Conservation (phyloP, 1,140 invertebrate species). For the Musca domestica region DNA sequence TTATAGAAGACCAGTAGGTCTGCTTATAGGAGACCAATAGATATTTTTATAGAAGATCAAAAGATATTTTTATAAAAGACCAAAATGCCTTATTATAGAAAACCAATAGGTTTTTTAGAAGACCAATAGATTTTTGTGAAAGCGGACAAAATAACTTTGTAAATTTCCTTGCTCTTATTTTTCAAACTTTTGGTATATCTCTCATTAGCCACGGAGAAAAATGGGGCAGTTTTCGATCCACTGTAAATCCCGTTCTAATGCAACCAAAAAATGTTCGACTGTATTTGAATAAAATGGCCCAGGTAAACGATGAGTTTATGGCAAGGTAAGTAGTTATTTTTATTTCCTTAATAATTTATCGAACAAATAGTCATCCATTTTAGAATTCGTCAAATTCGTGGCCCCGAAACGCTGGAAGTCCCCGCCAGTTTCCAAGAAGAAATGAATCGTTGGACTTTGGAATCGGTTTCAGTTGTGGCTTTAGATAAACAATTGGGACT, state of each 20-base stretch:
- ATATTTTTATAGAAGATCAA: too few species aligned
- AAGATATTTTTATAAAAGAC: too few species aligned
- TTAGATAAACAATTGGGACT: conserved; percentile 27
- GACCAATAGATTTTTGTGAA: too few species aligned
- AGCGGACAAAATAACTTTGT: too few species aligned
- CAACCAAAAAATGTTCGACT: conserved; percentile 24
- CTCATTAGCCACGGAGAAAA: conserved; percentile 32
- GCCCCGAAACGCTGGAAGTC: conserved; percentile 21
- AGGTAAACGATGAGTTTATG: conserved; percentile 20
- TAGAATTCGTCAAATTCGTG: conserved; percentile 34
- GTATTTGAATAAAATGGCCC: conserved; percentile 21
- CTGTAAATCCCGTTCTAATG: conserved; percentile 27
- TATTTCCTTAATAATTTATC: background rate
- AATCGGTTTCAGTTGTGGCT: conserved; percentile 23
- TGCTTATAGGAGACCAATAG: too few species aligned
- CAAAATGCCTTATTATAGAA: too few species aligned
- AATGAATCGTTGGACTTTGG: conserved; percentile 26
- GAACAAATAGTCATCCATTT: background rate
- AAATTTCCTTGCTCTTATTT: too few species aligned
- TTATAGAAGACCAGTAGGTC: too few species aligned
- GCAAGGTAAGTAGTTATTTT: conserved; percentile 38
- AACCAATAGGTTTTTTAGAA: too few species aligned
- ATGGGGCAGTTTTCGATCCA: conserved; percentile 26
- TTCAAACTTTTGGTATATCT: background rate
- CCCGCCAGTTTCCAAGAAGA: conserved; percentile 25